Evolutionary conservation across 2,113 vertebrate genomes (phyloP), one percentile per base, ranked within the genome.

Genomic region (Anoura caudifer): DNA sequence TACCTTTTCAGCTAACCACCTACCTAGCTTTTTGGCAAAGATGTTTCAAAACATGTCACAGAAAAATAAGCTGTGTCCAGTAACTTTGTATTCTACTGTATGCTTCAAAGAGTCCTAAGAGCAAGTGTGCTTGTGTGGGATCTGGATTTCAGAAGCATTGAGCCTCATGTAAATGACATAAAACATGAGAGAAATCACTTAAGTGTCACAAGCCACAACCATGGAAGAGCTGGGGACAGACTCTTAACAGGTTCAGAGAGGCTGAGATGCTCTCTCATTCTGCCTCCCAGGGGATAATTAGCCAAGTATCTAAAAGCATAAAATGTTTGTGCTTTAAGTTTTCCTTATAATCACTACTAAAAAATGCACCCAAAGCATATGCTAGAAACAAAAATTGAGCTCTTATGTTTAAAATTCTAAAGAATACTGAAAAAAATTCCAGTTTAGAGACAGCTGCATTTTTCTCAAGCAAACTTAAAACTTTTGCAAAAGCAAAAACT

Each of bases 361-460:
- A 20, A 97, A 63, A 95, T 91, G 90, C 84, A 89, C 65, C 89
- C 95, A 96, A 72, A 94, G 91, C 80, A 96, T 76, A 95, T 69
- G 95, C 91, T 69, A 97, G 63, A 61, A 96, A 84, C 87, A 38
- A 96, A 93, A 88, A 38, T 41, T 95, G 83, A 97, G 93, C 89
- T 97, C 72, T 95, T 72, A 89, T 97, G 91, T 69, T 96, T 95
- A 96, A 98, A 98, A 97, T 97, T 38, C 94, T 94, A 86, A 56
- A 87, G 92, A 96, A 95, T 54, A 84, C 75, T 4, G 5, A 79
- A 95, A 80, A 80, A 56, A 95, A 91, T 91, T 91, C 95, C 88
- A 95, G 93, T 97, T 98, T 80, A 87, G 59, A 97, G 96, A 97
- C 79, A 97, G 96, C 2, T n/a, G 50, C 94, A 90, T 96, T 96